Base-by-base conservation (phyloP, 1,140 invertebrate species). In the Drosophila aff. region DNA sequence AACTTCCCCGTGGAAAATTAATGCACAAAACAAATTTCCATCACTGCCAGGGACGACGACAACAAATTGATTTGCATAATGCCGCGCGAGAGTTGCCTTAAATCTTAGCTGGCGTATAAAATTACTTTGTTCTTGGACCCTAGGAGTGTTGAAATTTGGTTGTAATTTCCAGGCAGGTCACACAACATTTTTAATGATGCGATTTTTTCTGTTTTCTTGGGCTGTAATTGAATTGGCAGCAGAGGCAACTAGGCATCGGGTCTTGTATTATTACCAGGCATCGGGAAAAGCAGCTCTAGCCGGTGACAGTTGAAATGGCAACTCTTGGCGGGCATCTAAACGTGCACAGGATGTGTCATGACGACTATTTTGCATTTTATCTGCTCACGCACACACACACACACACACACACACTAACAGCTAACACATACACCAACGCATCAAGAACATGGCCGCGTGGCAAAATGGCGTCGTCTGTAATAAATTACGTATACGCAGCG, bases 401-500 rank as follows among this genome's bases (percentile, higher is more conserved):
- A n/a, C n/a, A n/a, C n/a, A n/a, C 18, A 36, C 36, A 46, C 11
- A 46, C 63, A 28, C 41, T 38, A 7, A 10, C 41, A n/a, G 41
- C n/a, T 10, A 1, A 23, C 31, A 13, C 21, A 8, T 16, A 33
- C 65, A 65, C 36, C 66, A 36, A 71, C 69, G 31, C 38, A 73
- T 40, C 21, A 63, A 44, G 67, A 60, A 73, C 69, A 73, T 61
- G 67, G 53, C 67, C 50, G 69, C 36, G 67, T 47, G 74, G 65
- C 82, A 81, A 85, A 85, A 86, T 85, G 82, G 82, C 82, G 75
- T 75, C 79, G 78, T 66, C 81, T 85, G 82, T 85, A 85, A 85
- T 85, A 85, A 85, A 85, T 85, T 86, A 85, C 82, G 82, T 81
- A 86, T 85, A 85, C 82, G 82, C 82, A 85, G 66, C 82, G 82